A percentile compares a stretch with the other conserved stretches of the same genome.
Evolutionary conservation across 2,797 vertebrate genomes (phyloP).

Genomic region (Acomys russatus): DNA sequence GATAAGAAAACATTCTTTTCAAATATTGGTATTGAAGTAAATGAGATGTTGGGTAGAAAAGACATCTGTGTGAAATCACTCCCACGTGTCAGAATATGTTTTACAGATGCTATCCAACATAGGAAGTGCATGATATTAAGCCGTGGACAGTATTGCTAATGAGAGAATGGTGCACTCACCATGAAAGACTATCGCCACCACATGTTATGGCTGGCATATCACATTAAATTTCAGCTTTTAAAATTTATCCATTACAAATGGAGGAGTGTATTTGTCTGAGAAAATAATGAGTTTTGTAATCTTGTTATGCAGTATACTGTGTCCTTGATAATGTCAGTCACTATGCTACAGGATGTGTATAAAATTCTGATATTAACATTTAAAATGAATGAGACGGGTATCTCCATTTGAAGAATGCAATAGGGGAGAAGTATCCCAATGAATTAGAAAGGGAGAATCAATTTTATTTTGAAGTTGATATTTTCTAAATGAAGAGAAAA

Average conservation of each 20-base stretch:
- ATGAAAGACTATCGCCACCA: neutral
- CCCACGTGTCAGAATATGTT: constrained; percentile 6
- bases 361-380: constrained; percentile 86
- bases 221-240: constrained; percentile 69
- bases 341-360: constrained; percentile 87
- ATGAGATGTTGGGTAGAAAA: neutral
- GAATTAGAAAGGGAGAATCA: constrained; percentile 84
- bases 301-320: constrained; percentile 83
- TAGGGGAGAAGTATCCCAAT: constrained; percentile 75
- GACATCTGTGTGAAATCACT: constrained; percentile 5
- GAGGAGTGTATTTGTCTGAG: constrained; percentile 73
- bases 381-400: constrained; percentile 90
- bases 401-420: constrained; percentile 86
- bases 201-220: neutral
- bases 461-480: constrained; percentile 80
- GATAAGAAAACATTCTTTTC: neutral
- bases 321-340: constrained; percentile 87
- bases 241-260: constrained; percentile 77
- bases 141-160: neutral
- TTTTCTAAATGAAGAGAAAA: constrained; percentile 68
- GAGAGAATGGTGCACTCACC: neutral
- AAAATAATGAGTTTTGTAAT: constrained; percentile 82
- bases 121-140: neutral
- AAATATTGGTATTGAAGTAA: neutral
- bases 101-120: neutral